Evolutionary conservation across 53 echinoderm and acorn worm genomes (phyloP).

Genomic region (Mesocentrotus franciscanus): DNA sequence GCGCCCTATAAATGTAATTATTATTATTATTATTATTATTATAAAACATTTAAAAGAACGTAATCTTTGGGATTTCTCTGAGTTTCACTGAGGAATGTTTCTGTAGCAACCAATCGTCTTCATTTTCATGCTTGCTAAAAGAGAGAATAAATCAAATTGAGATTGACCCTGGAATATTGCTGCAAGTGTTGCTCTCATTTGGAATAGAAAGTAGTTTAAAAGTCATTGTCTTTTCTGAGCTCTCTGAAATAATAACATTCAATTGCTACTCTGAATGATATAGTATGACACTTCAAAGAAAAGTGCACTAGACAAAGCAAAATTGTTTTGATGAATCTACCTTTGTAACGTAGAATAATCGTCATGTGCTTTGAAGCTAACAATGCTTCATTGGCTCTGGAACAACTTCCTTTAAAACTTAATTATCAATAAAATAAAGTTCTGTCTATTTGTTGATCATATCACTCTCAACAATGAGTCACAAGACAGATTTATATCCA

Average conservation of each 20-base stretch:
- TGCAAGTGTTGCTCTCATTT: no score
- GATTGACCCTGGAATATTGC: no score
- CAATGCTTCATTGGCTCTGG: neutral
- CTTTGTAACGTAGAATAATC: neutral
- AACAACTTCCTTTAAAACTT: neutral
- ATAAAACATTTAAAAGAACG: no score
- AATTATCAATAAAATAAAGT: neutral
- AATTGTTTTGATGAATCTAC: neutral
- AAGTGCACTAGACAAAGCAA: neutral
- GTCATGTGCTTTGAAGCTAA: neutral
- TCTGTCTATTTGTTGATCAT: neutral
- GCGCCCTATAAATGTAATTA: no score
- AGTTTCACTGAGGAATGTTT: neutral
- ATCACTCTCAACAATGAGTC: neutral
- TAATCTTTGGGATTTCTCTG: no score
- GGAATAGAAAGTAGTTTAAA: no score
- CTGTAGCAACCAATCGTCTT: neutral
- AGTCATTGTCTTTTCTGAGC: no score
- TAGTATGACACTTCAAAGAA: neutral
- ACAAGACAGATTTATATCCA: neutral
- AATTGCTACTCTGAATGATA: neutral
- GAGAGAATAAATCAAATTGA: no score
- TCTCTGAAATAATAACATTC: neutral
- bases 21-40: no score
- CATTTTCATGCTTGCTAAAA: no score